Evolutionary conservation across 2,113 vertebrate species (phyloP).

Genomic region (Cyanocitta stelleri): DNA sequence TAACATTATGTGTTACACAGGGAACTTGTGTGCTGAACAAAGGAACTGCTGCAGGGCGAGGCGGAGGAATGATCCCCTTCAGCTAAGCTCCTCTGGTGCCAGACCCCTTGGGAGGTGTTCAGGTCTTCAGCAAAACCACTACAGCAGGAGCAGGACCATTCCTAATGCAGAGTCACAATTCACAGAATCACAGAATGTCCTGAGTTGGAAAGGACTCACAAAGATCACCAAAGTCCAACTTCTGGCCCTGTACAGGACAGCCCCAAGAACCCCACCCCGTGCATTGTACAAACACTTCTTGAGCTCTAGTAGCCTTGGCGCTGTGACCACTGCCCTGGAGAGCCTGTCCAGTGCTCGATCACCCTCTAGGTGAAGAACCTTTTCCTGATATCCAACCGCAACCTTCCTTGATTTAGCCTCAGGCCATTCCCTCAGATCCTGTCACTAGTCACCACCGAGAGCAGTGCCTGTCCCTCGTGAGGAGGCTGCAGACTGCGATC

Average conservation of each 20-base stretch:
- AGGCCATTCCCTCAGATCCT: neutral
- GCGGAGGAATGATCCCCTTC: neutral
- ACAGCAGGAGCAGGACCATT: neutral
- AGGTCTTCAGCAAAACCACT: neutral
- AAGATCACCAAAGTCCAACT: neutral
- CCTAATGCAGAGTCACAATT: accelerated
- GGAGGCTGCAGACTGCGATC: accelerated
- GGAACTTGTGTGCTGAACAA: neutral
- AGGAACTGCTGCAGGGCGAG: neutral
- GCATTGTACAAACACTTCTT: neutral
- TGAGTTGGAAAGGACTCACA: neutral
- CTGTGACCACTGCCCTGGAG: too few relatives aligned
- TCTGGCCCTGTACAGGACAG: neutral
- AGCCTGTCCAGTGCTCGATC: neutral
- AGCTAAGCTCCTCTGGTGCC: neutral
- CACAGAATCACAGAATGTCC: neutral
- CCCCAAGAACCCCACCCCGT: accelerated
- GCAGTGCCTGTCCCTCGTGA: accelerated
- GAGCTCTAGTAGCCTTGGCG: neutral
- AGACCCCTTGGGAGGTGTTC: accelerated
- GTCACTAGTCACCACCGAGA: neutral
- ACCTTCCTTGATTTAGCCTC: too few relatives aligned
- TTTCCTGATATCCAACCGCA: too few relatives aligned
- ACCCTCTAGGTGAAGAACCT: neutral
- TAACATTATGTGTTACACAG: neutral